Conservation (phyloP, 2,888 invertebrate genomes). For the Unio delphinus region DNA sequence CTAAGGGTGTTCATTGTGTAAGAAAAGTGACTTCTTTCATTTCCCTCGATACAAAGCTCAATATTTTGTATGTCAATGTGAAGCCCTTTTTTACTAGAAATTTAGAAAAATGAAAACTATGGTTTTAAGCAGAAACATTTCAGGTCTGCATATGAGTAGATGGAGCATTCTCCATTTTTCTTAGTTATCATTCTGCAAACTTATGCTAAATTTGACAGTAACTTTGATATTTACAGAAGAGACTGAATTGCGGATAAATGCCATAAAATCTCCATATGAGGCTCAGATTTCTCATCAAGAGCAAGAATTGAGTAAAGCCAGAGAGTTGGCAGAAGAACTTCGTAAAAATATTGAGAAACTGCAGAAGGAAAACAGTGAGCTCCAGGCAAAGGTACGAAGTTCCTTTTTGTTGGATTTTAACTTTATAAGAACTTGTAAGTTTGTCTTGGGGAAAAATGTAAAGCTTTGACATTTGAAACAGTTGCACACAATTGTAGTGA, state of each 20-base stretch:
- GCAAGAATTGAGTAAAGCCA: constrained; percentile 26
- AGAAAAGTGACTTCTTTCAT: too few relatives aligned
- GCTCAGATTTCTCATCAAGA: constrained; percentile 46
- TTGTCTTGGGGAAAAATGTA: background rate
- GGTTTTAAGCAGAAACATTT: too few relatives aligned
- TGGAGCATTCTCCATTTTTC: too few relatives aligned
- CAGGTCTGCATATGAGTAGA: too few relatives aligned
- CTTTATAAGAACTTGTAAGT: background rate
- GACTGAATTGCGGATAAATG: constrained; percentile 20
- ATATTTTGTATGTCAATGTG: too few relatives aligned
- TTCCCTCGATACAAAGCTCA: too few relatives aligned
- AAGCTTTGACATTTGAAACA: background rate
- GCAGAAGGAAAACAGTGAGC: constrained; percentile 54
- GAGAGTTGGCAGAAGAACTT: constrained; percentile 6
- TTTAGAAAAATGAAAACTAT: too few relatives aligned
- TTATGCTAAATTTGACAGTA: too few relatives aligned
- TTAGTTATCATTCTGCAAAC: too few relatives aligned
- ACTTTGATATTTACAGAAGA: constrained; percentile 23
- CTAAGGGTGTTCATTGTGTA: too few relatives aligned
- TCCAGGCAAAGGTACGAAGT: constrained; percentile 54
- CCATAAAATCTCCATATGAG: constrained; percentile 46
- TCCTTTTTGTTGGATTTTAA: constrained; percentile 1
- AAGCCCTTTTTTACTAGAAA: too few relatives aligned
- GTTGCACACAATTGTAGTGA: background rate
- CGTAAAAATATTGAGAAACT: constrained; percentile 46